phyloP scores from a whole-genome alignment of 2,888 invertebrate species.

The Lacanobia wlatinum region DNA sequence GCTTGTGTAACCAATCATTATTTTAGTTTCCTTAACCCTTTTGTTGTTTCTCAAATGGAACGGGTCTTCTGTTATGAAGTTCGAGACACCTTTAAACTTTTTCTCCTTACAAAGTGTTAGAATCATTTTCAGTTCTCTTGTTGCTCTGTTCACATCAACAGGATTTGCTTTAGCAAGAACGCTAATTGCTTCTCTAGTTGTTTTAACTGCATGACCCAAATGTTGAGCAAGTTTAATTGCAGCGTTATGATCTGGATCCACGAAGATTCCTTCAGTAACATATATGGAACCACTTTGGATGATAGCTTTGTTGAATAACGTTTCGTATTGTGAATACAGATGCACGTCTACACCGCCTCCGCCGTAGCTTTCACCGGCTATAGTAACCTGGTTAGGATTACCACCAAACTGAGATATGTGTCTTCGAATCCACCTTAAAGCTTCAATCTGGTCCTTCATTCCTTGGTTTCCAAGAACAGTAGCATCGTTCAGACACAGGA shows the following conservation, averaged over 20 bases:
- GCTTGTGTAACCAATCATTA: conserved; percentile 76
- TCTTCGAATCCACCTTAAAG: conserved; percentile 78
- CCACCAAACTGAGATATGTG: conserved; percentile 82
- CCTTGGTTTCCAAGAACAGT: conserved; percentile 78
- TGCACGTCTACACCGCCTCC: conserved; percentile 78
- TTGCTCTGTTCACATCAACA: conserved; percentile 69
- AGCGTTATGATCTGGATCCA: conserved; percentile 68
- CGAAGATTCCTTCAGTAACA: conserved; percentile 69
- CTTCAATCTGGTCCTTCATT: conserved; percentile 79
- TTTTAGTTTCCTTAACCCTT: conserved; percentile 64
- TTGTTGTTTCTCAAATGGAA: conserved; percentile 64
- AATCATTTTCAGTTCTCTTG: conserved; percentile 60
- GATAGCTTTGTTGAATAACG: conserved; percentile 76
- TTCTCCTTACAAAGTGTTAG: conserved; percentile 74
- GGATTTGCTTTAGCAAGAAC: conserved; percentile 70
- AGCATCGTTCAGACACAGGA: conserved; percentile 78
- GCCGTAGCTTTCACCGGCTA: conserved; percentile 82
- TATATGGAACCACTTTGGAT: conserved; percentile 77
- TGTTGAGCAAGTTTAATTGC: conserved; percentile 73
- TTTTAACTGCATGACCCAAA: conserved; percentile 67
- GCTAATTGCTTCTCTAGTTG: conserved; percentile 68
- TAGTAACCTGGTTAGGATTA: conserved; percentile 74
- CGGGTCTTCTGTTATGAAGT: conserved; percentile 69
- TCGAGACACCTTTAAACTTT: conserved; percentile 65
- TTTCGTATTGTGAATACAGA: conserved; percentile 72